A percentile compares a stretch with the other conserved stretches of the same genome.
phyloP scores from a whole-genome alignment of 2,797 vertebrate genomes.

The Propithecus perrieri region DNA sequence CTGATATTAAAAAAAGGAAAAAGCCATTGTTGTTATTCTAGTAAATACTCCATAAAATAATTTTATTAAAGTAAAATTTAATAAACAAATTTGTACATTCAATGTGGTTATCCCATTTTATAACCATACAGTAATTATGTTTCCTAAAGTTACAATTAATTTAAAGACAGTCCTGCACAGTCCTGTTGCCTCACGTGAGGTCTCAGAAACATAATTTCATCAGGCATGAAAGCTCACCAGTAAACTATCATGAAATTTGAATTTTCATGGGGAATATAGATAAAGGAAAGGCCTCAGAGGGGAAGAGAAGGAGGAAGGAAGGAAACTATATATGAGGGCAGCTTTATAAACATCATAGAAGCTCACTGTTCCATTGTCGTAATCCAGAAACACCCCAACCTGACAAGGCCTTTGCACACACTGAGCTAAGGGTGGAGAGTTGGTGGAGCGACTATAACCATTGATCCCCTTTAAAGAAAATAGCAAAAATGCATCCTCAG shows the following conservation, averaged over 20 bases:
- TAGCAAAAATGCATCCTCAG: not conserved
- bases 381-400: slow-evolving; percentile 15
- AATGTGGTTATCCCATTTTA: not conserved
- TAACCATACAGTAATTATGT: not conserved
- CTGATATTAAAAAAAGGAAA: too few species aligned
- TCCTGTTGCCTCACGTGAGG: not conserved
- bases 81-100: not conserved
- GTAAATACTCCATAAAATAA: not conserved
- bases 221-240: not conserved
- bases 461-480: not conserved
- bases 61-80: not conserved
- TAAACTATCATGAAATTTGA: not conserved
- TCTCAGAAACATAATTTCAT: not conserved
- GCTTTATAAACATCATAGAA: not conserved
- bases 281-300: not conserved
- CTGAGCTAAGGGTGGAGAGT: not conserved
- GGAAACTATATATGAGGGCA: not conserved
- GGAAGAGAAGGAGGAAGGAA: not conserved
- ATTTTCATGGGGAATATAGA: not conserved
- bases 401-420: not conserved
- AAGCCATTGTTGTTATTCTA: not conserved
- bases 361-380: not conserved
- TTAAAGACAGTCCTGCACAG: not conserved
- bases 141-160: not conserved
- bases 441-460: not conserved